Percentiles rank a stretch among this genome's conserved stretches.
These are phyloP conservation scores for Drosophila nigricruria DNA, from an alignment of 2,888 invertebrate species.

Conservation along the genomic window DNA sequence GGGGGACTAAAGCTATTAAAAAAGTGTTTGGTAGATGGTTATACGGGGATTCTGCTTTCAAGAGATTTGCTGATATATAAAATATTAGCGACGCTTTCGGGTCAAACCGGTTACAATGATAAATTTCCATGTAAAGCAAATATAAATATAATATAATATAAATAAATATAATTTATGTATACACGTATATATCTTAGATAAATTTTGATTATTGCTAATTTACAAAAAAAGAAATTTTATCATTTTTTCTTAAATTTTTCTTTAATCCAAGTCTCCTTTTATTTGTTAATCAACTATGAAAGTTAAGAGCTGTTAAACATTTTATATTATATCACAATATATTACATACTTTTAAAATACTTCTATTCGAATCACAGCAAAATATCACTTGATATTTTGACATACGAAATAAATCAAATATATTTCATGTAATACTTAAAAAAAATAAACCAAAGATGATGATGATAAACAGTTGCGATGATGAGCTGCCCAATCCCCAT, in stretches of 20 bases:
- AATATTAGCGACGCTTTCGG: constrained; percentile 20
- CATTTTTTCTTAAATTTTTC: too few relatives aligned
- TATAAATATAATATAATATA: not conserved
- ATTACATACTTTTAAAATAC: not conserved
- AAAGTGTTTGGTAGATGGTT: constrained; percentile 18
- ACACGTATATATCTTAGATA: too few relatives aligned
- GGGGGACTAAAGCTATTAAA: constrained; percentile 31
- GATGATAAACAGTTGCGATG: constrained; percentile 64
- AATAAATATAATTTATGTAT: too few relatives aligned
- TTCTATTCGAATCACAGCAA: not conserved
- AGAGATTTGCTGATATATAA: constrained; percentile 1
- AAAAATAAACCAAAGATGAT: constrained; percentile 30
- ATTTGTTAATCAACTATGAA: not conserved
- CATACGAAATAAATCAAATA: not conserved
- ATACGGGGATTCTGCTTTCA: constrained; percentile 14
- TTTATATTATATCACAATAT: not conserved
- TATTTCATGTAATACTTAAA: constrained; percentile 9
- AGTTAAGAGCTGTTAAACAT: not conserved
- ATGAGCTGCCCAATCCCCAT: constrained; percentile 78
- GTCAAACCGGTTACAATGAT: constrained; percentile 40
- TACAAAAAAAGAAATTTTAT: too few relatives aligned
- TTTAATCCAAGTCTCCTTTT: not conserved
- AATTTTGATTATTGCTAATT: too few relatives aligned
- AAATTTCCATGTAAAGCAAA: not conserved
- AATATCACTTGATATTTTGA: not conserved